Conservation (phyloP, 2,797 vertebrate genomes). For the Nyctibius grandis region DNA sequence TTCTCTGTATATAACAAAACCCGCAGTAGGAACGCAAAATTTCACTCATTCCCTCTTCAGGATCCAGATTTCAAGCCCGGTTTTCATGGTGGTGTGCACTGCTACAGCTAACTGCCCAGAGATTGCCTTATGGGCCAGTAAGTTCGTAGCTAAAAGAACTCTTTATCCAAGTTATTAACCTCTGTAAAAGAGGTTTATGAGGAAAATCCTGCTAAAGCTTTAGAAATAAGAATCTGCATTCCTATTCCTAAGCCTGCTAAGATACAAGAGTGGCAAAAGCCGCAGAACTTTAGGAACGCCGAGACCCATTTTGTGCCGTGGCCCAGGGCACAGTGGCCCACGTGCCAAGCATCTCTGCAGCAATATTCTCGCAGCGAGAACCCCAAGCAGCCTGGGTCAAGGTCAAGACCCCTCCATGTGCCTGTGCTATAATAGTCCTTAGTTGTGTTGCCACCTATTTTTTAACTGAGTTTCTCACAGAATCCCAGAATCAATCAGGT, state of each 20-base stretch:
- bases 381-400: not conserved
- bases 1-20: not conserved
- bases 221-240: not conserved
- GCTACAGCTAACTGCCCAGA: not conserved
- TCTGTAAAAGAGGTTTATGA: not conserved
- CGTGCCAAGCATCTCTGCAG: not conserved
- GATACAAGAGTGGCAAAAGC: not conserved
- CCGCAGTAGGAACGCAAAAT: not conserved
- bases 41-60: not conserved
- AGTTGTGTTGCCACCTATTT: not conserved
- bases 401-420: not conserved
- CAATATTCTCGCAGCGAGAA: accelerated
- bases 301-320: not conserved
- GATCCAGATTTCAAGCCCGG: not conserved
- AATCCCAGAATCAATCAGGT: too few relatives aligned
- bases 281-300: not conserved
- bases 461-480: not conserved
- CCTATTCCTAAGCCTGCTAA: not conserved
- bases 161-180: not conserved
- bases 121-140: not conserved
- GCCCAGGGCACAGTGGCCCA: not conserved
- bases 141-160: not conserved
- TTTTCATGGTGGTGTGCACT: not conserved
- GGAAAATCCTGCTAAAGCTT: not conserved
- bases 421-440: accelerated